Percentiles rank a stretch among this genome's conserved stretches.
Evolutionary conservation across 2,888 invertebrate species (phyloP).

Genomic region (Xestia c-nigrum): DNA sequence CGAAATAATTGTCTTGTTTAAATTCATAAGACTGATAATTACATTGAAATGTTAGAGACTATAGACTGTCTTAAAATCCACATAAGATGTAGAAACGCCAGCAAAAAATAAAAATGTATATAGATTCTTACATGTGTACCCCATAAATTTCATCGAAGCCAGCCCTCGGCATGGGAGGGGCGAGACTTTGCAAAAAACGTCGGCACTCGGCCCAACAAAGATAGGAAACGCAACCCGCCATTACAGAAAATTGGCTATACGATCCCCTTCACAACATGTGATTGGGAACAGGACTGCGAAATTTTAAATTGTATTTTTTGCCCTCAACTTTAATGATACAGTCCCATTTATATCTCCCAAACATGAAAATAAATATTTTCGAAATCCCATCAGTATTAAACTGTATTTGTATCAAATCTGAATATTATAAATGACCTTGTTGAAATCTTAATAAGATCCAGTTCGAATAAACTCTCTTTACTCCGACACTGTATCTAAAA

Average conservation of each 20-base stretch:
- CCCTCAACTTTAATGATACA: slow-evolving; percentile 56
- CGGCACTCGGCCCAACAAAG: slow-evolving; percentile 86
- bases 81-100: slow-evolving; percentile 35
- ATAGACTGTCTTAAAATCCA: neutral
- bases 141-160: slow-evolving; percentile 78
- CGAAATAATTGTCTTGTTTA: neutral
- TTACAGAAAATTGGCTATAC: slow-evolving; percentile 88
- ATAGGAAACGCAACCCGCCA: slow-evolving; percentile 88
- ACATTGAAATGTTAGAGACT: neutral
- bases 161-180: slow-evolving; percentile 80
- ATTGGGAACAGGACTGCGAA: slow-evolving; percentile 73
- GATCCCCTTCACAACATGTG: slow-evolving; percentile 77
- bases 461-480: slow-evolving; percentile 69
- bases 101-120: slow-evolving; percentile 56
- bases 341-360: slow-evolving; percentile 37
- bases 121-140: slow-evolving; percentile 67
- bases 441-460: slow-evolving; percentile 55
- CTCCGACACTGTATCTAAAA: slow-evolving; percentile 73
- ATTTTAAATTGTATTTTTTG: slow-evolving; percentile 75
- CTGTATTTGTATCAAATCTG: slow-evolving; percentile 38
- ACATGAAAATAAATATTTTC: slow-evolving; percentile 44
- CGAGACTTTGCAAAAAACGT: slow-evolving; percentile 85
- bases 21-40: neutral
- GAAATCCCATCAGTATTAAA: slow-evolving; percentile 33
- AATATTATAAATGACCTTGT: slow-evolving; percentile 53